A percentile compares a stretch with the other conserved stretches of the same genome.
Conservation (phyloP, 2,888 invertebrate species). For the Microchrysa polita region DNA sequence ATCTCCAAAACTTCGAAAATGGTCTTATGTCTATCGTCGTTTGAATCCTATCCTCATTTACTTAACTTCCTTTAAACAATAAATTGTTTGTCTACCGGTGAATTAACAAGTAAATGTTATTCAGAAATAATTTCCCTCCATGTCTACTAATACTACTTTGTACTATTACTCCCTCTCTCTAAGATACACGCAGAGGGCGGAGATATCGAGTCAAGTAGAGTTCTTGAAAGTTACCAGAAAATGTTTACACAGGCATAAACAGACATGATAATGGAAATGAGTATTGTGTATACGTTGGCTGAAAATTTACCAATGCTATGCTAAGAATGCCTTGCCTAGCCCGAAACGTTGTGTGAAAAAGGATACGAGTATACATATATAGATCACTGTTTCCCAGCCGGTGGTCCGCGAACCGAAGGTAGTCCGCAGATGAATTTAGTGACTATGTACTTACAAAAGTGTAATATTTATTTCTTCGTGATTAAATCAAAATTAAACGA, state of each 20-base stretch:
- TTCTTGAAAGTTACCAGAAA: slow-evolving; percentile 3
- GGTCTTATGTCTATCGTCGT: too few species aligned
- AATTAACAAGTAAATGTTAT: slow-evolving; percentile 21
- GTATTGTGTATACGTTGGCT: slow-evolving; percentile 9
- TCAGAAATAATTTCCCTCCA: not conserved
- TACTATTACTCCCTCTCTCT: too few species aligned
- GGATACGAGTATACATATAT: slow-evolving; percentile 11
- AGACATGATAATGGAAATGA: slow-evolving; percentile 13
- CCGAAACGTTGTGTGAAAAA: too few species aligned
- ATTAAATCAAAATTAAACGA: too few species aligned
- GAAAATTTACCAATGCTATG: not conserved
- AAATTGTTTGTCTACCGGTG: slow-evolving; percentile 12
- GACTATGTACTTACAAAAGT: too few species aligned
- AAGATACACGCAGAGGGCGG: too few species aligned
- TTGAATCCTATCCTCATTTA: slow-evolving; percentile 16
- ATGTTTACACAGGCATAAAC: slow-evolving; percentile 34
- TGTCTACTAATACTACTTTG: not conserved
- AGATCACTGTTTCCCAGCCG: too few species aligned
- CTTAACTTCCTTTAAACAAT: slow-evolving; percentile 23
- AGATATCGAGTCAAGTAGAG: not conserved
- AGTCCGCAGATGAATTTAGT: too few species aligned
- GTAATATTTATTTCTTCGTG: too few species aligned
- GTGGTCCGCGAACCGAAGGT: too few species aligned
- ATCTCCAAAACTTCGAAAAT: too few species aligned
- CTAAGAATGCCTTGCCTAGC: not conserved